Conservation (phyloP, 2,113 vertebrate species). For the Silurus asotus region DNA sequence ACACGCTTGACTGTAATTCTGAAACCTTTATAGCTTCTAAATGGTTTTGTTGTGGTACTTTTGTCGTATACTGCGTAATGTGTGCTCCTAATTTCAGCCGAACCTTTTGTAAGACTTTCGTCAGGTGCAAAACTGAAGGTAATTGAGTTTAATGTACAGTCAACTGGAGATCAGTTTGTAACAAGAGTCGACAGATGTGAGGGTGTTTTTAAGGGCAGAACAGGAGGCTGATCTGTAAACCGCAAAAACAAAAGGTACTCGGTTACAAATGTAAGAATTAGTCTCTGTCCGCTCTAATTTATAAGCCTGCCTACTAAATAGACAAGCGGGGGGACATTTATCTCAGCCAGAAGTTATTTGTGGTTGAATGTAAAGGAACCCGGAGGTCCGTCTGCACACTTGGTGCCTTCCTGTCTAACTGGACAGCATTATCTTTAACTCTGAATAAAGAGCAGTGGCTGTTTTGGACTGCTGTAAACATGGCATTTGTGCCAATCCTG, state of each 20-base stretch:
- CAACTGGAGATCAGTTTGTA: not conserved
- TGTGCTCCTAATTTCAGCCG: not conserved
- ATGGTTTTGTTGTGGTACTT: too few species aligned
- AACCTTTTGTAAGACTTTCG: not conserved
- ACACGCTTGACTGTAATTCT: not conserved
- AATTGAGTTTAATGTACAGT: not conserved
- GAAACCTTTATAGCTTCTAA: not conserved
- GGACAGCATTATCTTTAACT: constrained; percentile 10
- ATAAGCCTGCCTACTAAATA: not conserved
- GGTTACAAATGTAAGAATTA: not conserved
- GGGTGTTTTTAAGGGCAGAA: not conserved
- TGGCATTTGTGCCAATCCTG: constrained; percentile 1
- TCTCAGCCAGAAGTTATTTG: constrained; percentile 7
- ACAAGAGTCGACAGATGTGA: not conserved
- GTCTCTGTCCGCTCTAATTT: not conserved
- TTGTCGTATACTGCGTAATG: not conserved
- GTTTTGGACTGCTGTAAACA: not conserved
- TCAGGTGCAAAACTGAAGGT: not conserved
- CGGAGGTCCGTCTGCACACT: too few species aligned
- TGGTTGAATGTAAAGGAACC: not conserved
- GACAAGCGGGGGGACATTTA: not conserved
- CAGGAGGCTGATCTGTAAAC: not conserved
- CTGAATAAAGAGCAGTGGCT: constrained; percentile 4
- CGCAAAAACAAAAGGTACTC: not conserved
- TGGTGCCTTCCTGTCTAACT: constrained; percentile 16